These are phyloP conservation scores for Gastracanthus pulcherrimus DNA, from an alignment of 2,888 invertebrate species.

Conservation along the genomic window DNA sequence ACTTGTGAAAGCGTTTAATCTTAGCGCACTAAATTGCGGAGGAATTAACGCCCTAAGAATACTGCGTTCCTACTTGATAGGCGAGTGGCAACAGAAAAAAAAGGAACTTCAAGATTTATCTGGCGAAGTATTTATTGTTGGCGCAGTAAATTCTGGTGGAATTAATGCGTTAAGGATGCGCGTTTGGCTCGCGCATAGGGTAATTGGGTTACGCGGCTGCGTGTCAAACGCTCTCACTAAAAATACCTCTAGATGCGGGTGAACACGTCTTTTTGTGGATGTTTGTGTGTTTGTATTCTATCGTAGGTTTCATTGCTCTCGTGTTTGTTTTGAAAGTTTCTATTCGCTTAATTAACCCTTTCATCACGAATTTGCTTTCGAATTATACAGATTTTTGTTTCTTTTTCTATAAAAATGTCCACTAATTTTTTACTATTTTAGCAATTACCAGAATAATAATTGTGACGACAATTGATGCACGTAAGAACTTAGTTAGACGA, in stretches of 20 bases:
- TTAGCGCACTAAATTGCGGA: background rate
- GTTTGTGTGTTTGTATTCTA: background rate
- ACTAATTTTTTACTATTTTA: background rate
- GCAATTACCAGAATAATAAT: background rate
- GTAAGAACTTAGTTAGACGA: conserved; percentile 7
- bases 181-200: background rate
- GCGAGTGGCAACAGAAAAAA: background rate
- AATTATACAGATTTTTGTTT: background rate
- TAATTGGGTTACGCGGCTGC: background rate
- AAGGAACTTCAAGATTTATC: background rate
- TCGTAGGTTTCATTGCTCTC: background rate
- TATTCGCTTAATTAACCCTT: no score
- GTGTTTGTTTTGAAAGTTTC: background rate
- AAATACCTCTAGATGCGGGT: background rate
- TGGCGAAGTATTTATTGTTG: background rate
- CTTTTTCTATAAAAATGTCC: background rate
- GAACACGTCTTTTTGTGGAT: background rate
- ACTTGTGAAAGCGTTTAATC: background rate
- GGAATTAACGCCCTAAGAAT: background rate
- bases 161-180: background rate
- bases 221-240: background rate
- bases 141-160: background rate
- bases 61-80: background rate
- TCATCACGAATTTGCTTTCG: background rate
- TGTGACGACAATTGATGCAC: background rate